Base-by-base conservation (phyloP, 2,888 invertebrate genomes). In the Conomelus anceps region DNA sequence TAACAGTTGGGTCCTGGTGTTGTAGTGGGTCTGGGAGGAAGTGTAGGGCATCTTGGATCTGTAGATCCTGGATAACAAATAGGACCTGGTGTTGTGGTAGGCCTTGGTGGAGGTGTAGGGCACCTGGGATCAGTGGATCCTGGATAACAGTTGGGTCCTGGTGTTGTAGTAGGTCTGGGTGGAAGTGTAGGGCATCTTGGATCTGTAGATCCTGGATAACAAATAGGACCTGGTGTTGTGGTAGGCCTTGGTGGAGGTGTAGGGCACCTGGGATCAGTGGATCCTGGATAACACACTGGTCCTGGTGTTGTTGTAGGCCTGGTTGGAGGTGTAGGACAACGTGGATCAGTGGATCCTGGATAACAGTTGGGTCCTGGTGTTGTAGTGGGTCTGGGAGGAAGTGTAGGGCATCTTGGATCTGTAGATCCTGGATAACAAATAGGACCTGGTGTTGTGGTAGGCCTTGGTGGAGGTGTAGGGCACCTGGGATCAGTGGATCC, bases 251-350 rank as follows among this genome's bases (percentile, higher is more conserved):
- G 9, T 34, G 34, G 34, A 3, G 17, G 9, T 34, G 34, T n/a
- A 22, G 93, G 93, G 90, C 93, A 93, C 34, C 92, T 92, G 0
- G 93, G 93, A 91, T 93, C 94, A 92, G 84, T 94, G 92, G 92
- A 94, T 93, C 93, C 94, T 93, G 92, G 94, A 93, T 92, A 93
- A 92, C 91, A 93, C 91, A 90, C 93, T 92, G 91, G 93, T 92
- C 87, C 92, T 92, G n/a, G 91, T 88, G 22, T 91, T 90, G 85
- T 90, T 90, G 91, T 84, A 22, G 6, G n/a, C n/a, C n/a, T n/a
- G n/a, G n/a, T n/a, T n/a, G n/a, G n/a, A n/a, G n/a, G n/a, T n/a
- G n/a, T n/a, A n/a, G 92, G 91, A 90, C 92, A 92, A 84, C 91
- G 63, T 7, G 92, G 92, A 90, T 92, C 92, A 9, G 87, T 90